phyloP scores from a whole-genome alignment of 2,113 vertebrate genomes.

The Leiothrix lutea region DNA sequence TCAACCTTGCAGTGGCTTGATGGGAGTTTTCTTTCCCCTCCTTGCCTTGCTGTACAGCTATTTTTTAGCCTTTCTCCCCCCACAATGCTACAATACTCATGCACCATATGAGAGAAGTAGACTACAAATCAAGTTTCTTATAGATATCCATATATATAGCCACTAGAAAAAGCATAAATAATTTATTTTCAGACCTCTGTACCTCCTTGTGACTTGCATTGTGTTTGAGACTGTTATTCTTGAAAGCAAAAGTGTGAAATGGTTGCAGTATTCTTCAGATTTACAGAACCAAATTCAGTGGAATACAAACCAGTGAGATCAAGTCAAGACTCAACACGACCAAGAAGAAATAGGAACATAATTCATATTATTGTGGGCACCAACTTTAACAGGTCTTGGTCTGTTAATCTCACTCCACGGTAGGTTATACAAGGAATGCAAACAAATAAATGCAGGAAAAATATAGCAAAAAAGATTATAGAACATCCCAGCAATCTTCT shows the following conservation, averaged over 20 bases:
- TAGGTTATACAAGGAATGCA: not conserved
- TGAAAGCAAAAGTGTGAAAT: not conserved
- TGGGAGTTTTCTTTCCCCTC: not conserved
- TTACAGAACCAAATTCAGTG: not conserved
- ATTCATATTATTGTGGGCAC: not conserved
- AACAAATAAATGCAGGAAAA: not conserved
- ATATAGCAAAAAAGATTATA: accelerated
- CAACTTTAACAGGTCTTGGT: not conserved
- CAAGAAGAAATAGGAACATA: not conserved
- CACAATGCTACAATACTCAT: not conserved
- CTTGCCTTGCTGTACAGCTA: not conserved
- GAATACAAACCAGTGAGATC: not conserved
- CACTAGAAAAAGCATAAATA: not conserved
- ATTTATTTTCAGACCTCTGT: not conserved
- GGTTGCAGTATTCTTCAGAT: not conserved
- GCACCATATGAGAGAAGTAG: not conserved
- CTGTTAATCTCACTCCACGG: not conserved
- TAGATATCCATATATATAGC: not conserved
- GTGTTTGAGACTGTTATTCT: not conserved
- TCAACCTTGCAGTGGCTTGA: not conserved
- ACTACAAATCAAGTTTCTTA: not conserved
- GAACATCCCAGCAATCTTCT: not conserved
- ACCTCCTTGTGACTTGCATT: not conserved
- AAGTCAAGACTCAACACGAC: not conserved
- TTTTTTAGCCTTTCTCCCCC: not conserved